A percentile compares a stretch with the other conserved stretches of the same genome.
Evolutionary conservation across 2,797 vertebrate species (phyloP).

Genomic region (Phalloptychus januarius): DNA sequence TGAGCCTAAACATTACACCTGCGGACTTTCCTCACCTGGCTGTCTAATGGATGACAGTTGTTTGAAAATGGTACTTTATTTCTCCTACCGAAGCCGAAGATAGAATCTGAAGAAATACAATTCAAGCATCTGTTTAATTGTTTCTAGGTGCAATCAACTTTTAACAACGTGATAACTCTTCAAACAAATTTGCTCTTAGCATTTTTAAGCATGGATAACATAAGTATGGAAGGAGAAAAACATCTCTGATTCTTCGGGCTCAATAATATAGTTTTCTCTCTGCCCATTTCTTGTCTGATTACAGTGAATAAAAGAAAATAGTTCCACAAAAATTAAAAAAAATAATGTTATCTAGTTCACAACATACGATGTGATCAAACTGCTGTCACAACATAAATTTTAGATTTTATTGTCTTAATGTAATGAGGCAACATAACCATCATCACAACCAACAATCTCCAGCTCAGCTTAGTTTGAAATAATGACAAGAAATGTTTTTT

Average conservation of each 20-base stretch:
- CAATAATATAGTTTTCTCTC: too few relatives aligned
- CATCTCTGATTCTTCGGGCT: background rate
- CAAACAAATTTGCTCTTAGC: background rate
- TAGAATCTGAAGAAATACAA: background rate
- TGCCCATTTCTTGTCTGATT: too few relatives aligned
- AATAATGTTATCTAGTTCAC: too few relatives aligned
- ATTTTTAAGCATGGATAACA: background rate
- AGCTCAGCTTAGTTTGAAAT: background rate
- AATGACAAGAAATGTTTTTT: background rate
- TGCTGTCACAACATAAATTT: too few relatives aligned
- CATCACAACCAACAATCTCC: background rate
- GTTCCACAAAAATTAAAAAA: too few relatives aligned
- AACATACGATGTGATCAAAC: too few relatives aligned
- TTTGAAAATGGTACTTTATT: conserved; percentile 21
- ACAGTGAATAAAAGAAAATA: too few relatives aligned
- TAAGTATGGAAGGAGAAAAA: background rate
- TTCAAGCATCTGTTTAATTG: background rate
- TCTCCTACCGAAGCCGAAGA: conserved; percentile 8
- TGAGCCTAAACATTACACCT: conserved; percentile 49
- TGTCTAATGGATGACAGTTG: conserved; percentile 39
- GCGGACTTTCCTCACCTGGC: conserved; percentile 39
- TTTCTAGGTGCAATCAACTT: conserved; percentile 4
- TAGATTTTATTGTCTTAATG: too few relatives aligned
- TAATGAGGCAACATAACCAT: background rate
- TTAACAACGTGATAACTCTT: background rate